Evolutionary conservation across 1,140 invertebrate species (phyloP).

Genomic region (Procambarus clarkii): DNA sequence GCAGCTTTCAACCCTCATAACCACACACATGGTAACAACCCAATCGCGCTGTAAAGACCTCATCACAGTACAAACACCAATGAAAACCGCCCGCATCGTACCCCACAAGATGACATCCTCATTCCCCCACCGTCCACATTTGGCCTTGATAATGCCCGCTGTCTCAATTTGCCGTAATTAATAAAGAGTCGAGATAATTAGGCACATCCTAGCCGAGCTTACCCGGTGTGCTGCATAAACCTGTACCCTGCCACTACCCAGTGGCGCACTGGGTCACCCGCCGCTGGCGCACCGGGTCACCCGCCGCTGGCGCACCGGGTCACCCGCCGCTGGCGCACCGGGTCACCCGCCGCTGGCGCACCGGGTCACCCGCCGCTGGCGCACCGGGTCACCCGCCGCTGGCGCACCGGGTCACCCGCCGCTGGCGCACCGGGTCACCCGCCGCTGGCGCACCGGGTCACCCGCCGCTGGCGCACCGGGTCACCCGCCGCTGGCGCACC

Average conservation of each 20-base stretch:
- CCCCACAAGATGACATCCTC: background rate
- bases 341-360: no score
- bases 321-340: no score
- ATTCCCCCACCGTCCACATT: constrained; percentile 38
- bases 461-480: no score
- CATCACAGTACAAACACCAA: background rate
- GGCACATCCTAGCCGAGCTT: constrained; percentile 41
- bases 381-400: no score
- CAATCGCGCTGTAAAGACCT: background rate
- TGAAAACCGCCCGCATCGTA: background rate
- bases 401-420: no score
- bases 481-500: no score
- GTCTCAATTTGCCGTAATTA: constrained; percentile 69
- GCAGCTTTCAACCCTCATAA: background rate
- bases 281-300: no score
- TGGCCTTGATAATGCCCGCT: constrained; percentile 63
- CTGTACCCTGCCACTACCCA: background rate
- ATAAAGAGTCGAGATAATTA: constrained; percentile 67
- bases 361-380: no score
- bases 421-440: no score
- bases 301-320: no score
- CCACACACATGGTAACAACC: background rate
- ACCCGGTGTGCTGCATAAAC: constrained; percentile 25
- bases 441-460: no score
- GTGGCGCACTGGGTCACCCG: no score